A percentile compares a stretch with the other conserved stretches of the same genome.
Conservation (phyloP, 2,113 vertebrate species). For the Elachura formosa region DNA sequence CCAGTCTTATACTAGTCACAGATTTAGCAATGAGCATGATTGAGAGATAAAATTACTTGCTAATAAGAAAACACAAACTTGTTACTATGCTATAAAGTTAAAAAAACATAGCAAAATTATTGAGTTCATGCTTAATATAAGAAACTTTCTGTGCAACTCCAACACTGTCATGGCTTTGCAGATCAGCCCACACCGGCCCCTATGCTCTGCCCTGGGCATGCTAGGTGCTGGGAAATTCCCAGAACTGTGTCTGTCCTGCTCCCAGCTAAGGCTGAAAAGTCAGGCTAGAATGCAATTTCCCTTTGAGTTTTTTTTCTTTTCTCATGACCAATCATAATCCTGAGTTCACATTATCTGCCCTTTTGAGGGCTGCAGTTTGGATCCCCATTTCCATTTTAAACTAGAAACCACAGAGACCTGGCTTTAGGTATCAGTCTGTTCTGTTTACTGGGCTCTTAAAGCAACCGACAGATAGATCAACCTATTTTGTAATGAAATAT, state of each 20-base stretch:
- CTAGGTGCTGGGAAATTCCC: not conserved
- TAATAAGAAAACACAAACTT: not conserved
- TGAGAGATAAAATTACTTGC: not conserved
- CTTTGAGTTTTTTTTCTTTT: not conserved
- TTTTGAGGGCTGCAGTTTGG: not conserved
- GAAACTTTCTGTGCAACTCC: not conserved
- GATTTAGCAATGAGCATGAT: not conserved
- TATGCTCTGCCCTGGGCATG: not conserved
- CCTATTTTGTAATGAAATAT: not conserved
- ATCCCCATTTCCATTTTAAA: not conserved
- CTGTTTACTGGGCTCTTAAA: not conserved
- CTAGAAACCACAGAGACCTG: not conserved
- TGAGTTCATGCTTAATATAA: not conserved
- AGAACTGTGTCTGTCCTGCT: not conserved
- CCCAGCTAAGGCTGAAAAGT: not conserved
- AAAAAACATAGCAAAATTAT: not conserved
- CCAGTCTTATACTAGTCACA: not conserved
- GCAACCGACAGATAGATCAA: not conserved
- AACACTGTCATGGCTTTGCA: not conserved
- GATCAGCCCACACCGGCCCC: not conserved
- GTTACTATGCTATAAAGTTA: not conserved
- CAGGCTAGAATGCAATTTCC: not conserved
- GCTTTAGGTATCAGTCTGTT: not conserved
- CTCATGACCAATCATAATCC: not conserved
- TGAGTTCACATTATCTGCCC: not conserved